Base-by-base conservation (phyloP, 1,140 invertebrate species). In the Drosophila saltans region DNA sequence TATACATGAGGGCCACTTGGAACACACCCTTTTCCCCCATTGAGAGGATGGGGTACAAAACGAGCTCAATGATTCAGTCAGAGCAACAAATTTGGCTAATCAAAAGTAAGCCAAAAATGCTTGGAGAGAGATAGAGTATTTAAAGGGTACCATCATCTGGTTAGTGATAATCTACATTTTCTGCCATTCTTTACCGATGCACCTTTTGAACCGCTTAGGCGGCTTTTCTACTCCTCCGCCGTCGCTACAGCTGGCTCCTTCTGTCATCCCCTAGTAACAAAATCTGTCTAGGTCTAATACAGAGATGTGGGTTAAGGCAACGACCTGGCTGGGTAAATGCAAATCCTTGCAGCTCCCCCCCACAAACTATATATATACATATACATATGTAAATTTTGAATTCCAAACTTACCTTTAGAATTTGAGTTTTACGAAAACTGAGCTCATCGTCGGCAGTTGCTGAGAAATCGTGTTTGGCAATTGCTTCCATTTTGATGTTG, bases 401-500 rank as follows among this genome's bases (percentile, higher is more conserved):
- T 36, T 36, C 21, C 30, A 33, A 16, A 80, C 91, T 92, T 94
- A 99, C 98, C 96, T 99, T 99, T 58, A 99, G 94, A 78, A 98
- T 95, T 93, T 98, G 97, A 91, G 95, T 97, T 94, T 98, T 97
- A 86, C 95, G 95, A 95, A 99, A 99, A 94, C 98, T 99, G 71
- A 99, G 96, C 94, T 99, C 99, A 94, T 99, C 99, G 91, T 98
- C 97, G 83, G 98, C 98, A 75, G 98, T 99, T 70, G 98, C 98
- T 92, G 96, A 97, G 93, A 99, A 99, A 94, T 99, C 98, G 93
- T 99, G 98, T 94, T 99, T 99, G 80, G 98, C 98, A 94, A 97
- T 95, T 91, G 98, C 99, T 95, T 99, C 98, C 99, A 99, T 99
- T 86, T 75, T 90, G 63, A 69, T 75, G 58, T 78, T 76, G 60